Evolutionary conservation across 2,888 invertebrate species (phyloP).

Genomic region (Rhodophaea formosa): DNA sequence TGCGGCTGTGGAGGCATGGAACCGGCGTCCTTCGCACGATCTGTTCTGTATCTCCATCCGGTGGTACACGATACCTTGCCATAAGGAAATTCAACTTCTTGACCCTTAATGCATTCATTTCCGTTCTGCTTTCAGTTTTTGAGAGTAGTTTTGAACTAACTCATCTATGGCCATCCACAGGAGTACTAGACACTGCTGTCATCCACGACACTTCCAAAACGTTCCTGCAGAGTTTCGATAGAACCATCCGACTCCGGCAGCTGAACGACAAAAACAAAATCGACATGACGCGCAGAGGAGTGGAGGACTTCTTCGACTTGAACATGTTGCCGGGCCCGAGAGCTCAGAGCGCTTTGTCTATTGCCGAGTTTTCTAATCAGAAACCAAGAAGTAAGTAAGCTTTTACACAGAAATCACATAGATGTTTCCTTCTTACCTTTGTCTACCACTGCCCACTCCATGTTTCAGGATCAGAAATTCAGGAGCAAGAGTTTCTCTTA

Average conservation of each 20-base stretch:
- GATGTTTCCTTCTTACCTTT: no score
- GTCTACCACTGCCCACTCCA: no score
- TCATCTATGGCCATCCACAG: constrained; percentile 59
- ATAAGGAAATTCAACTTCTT: no score
- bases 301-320: constrained; percentile 66
- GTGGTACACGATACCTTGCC: no score
- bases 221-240: constrained; percentile 84
- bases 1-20: no score
- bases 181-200: constrained; percentile 80
- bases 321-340: constrained; percentile 65
- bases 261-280: constrained; percentile 61
- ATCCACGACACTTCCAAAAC: constrained; percentile 81
- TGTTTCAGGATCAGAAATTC: no score
- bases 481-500: no score
- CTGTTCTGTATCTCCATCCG: no score
- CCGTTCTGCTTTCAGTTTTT: not conserved
- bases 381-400: constrained; percentile 51
- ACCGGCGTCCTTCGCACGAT: no score
- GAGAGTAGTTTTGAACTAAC: not conserved
- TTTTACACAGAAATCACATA: no score
- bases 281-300: constrained; percentile 44
- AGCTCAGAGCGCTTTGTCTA: constrained; percentile 53
- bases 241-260: constrained; percentile 74
- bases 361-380: constrained; percentile 48
- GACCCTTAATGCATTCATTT: no score